Percentiles rank a stretch among this genome's conserved stretches.
Evolutionary conservation across 23 tunicate genomes (phyloP).

Genomic region (Trididemnum miniatum): DNA sequence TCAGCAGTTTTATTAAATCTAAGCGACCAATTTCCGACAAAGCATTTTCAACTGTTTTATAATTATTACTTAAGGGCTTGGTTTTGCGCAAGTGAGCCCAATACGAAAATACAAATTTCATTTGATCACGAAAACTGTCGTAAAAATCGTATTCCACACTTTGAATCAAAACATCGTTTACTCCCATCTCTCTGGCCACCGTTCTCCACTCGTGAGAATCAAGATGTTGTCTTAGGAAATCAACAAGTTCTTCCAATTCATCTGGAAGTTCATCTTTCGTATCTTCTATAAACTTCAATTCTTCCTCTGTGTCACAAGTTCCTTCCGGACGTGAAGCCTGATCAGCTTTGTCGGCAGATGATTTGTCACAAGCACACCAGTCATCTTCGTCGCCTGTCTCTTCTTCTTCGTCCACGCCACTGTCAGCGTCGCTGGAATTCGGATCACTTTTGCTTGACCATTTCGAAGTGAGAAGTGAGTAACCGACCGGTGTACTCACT

Average conservation of each 20-base stretch:
- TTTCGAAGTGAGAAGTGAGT: not conserved
- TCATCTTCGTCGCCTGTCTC: conserved; percentile 24
- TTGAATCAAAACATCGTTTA: conserved; percentile 53
- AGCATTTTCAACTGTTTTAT: conserved; percentile 2
- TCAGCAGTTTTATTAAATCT: conserved; percentile 29
- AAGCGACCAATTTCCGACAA: conserved; percentile 52
- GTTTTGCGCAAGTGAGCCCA: conserved; percentile 39
- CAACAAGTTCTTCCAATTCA: conserved; percentile 11
- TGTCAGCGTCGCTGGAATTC: conserved; percentile 41
- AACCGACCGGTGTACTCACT: conserved; percentile 16
- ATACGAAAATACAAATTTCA: conserved; percentile 52
- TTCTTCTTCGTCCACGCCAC: conserved; percentile 57
- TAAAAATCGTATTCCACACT: conserved; percentile 63
- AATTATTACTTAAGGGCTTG: not conserved
- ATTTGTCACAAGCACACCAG: not conserved
- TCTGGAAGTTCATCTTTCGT: conserved; percentile 8
- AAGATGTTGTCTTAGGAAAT: conserved; percentile 40
- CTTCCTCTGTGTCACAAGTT: not conserved
- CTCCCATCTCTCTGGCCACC: conserved; percentile 66
- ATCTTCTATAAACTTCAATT: not conserved
- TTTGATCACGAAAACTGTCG: conserved; percentile 54
- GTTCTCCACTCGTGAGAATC: conserved; percentile 65
- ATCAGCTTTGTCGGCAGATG: not conserved
- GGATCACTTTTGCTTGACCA: not conserved
- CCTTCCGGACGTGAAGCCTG: not conserved